These are phyloP conservation scores for Zaprionus nigranus DNA, from an alignment of 1,140 invertebrate genomes.

Conservation along the genomic window DNA sequence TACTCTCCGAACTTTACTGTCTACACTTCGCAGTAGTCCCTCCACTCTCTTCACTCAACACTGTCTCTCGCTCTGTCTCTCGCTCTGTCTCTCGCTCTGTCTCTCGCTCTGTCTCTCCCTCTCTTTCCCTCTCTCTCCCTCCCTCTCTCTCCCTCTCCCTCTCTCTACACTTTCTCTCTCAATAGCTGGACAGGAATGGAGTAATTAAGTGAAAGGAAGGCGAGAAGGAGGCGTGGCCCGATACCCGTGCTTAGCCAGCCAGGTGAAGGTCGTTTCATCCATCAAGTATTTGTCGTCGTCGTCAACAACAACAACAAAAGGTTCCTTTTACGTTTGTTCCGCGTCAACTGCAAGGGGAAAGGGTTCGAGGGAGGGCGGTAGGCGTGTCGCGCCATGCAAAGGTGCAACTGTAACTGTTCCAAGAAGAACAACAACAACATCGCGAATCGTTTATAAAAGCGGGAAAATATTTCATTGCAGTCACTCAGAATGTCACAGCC, in stretches of 20 bases:
- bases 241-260: slow-evolving; percentile 1
- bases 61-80: no score
- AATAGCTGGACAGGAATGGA: neutral
- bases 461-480: slow-evolving; percentile 44
- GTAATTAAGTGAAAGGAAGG: neutral
- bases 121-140: neutral
- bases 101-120: no score
- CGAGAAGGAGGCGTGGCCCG: neutral
- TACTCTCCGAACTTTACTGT: neutral
- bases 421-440: neutral
- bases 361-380: neutral
- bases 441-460: slow-evolving; percentile 22
- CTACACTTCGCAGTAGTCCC: neutral
- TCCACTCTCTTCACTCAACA: neutral
- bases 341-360: neutral
- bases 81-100: no score
- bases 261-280: slow-evolving; percentile 47
- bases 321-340: slow-evolving; percentile 31
- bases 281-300: slow-evolving; percentile 38
- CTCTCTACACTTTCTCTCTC: neutral
- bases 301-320: slow-evolving; percentile 26
- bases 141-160: no score
- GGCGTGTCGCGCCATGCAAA: neutral
- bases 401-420: slow-evolving; percentile 22
- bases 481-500: slow-evolving; percentile 39